Evolutionary conservation across 2,888 invertebrate genomes (phyloP).

Genomic region (Drosophila pseudotalamancana): DNA sequence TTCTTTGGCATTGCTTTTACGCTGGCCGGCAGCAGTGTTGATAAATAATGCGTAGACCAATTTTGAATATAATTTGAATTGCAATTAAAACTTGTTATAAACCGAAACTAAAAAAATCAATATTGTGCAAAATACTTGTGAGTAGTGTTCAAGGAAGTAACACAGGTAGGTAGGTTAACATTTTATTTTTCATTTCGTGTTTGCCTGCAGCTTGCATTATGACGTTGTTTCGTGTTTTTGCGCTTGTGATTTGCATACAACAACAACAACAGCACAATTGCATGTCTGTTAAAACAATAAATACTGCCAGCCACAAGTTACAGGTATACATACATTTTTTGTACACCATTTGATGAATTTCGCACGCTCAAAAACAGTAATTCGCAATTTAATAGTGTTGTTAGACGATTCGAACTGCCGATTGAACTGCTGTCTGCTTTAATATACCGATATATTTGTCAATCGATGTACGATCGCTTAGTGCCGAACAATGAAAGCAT

Average conservation of each 20-base stretch:
- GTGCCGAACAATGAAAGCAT: background rate
- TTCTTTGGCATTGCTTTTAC: background rate
- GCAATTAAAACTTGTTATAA: slow-evolving; percentile 37
- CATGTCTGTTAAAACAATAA: slow-evolving; percentile 44
- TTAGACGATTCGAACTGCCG: background rate
- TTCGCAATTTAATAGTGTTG: slow-evolving; percentile 7
- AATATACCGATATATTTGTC: background rate
- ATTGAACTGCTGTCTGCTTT: background rate
- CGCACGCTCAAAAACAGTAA: slow-evolving; percentile 23
- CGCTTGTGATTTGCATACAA: slow-evolving; percentile 49
- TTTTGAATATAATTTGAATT: slow-evolving; percentile 43
- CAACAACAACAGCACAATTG: slow-evolving; percentile 36
- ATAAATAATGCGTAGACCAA: slow-evolving; percentile 30
- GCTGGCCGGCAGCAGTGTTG: slow-evolving; percentile 36
- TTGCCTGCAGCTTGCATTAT: slow-evolving; percentile 25
- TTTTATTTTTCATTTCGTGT: slow-evolving; percentile 20
- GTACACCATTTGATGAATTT: slow-evolving; percentile 13
- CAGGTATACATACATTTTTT: slow-evolving; percentile 1
- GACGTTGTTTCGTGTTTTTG: slow-evolving; percentile 44
- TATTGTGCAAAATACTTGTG: slow-evolving; percentile 17
- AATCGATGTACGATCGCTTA: background rate
- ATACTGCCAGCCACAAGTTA: slow-evolving; percentile 11
- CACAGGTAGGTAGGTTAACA: slow-evolving; percentile 4
- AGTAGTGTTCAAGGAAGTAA: slow-evolving; percentile 8
- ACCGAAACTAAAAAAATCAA: slow-evolving; percentile 33